Conservation (phyloP, 2,797 vertebrate species). For the Chaetodon trifasciatus region DNA sequence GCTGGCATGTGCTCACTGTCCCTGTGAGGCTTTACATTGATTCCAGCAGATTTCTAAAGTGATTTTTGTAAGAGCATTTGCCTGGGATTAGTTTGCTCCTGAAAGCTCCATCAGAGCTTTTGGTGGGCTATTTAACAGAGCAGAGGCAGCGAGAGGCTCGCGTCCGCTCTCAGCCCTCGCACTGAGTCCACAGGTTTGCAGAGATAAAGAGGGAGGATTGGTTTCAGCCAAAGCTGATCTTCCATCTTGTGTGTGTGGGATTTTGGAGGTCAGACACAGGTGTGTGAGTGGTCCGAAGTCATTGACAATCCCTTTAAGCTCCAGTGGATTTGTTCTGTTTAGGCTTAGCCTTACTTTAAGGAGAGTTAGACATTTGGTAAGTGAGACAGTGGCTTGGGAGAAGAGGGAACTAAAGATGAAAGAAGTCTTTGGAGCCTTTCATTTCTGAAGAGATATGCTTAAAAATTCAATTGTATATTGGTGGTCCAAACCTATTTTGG, state of each 20-base stretch:
- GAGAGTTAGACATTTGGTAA: slow-evolving; percentile 56
- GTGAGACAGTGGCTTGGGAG: slow-evolving; percentile 38
- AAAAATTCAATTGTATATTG: background rate
- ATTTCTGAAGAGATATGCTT: slow-evolving; percentile 17
- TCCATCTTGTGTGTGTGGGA: slow-evolving; percentile 70
- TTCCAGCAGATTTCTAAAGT: slow-evolving; percentile 85
- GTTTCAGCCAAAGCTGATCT: slow-evolving; percentile 80
- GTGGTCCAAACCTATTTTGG: slow-evolving; percentile 10
- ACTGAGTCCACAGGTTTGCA: slow-evolving; percentile 60
- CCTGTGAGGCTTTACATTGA: slow-evolving; percentile 79
- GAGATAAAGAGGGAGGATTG: slow-evolving; percentile 79
- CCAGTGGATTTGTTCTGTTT: slow-evolving; percentile 74
- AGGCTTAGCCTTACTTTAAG: slow-evolving; percentile 72
- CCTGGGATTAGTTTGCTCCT: slow-evolving; percentile 83
- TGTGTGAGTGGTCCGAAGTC: slow-evolving; percentile 71
- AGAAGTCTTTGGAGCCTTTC: slow-evolving; percentile 21
- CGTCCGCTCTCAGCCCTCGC: slow-evolving; percentile 42
- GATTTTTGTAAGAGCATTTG: slow-evolving; percentile 88
- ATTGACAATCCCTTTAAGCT: slow-evolving; percentile 76
- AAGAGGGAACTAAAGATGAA: slow-evolving; percentile 43
- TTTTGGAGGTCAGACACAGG: slow-evolving; percentile 72
- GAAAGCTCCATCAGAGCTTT: slow-evolving; percentile 83
- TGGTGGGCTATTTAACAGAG: slow-evolving; percentile 81
- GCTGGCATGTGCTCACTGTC: slow-evolving; percentile 67
- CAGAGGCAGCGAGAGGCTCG: slow-evolving; percentile 65